Evolutionary conservation across 1,140 invertebrate genomes (phyloP).

Genomic region (Eueides isabella): DNA sequence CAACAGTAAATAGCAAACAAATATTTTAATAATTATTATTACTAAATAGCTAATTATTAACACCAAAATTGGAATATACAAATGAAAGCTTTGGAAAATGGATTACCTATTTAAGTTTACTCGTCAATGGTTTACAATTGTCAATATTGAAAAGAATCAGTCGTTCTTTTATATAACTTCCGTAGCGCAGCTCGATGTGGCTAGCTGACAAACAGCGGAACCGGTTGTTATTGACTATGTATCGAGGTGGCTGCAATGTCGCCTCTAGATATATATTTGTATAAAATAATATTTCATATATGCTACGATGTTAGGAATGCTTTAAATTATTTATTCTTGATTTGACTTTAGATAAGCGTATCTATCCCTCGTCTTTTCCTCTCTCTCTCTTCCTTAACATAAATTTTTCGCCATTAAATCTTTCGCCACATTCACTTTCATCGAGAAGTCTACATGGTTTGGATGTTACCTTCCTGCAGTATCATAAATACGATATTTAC

Average conservation of each 20-base stretch:
- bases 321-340: neutral
- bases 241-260: neutral
- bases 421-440: too few species aligned
- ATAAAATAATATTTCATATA: neutral
- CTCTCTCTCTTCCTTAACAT: too few species aligned
- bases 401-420: too few species aligned
- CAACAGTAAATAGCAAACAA: too few species aligned
- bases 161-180: neutral
- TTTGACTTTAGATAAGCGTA: neutral
- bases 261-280: neutral
- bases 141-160: neutral
- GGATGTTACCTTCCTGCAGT: too few species aligned
- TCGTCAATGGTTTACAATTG: neutral
- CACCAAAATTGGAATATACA: too few species aligned
- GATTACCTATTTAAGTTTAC: neutral
- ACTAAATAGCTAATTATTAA: too few species aligned
- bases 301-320: neutral
- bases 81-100: too few species aligned
- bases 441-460: too few species aligned
- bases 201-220: neutral
- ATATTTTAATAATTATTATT: too few species aligned
- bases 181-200: neutral
- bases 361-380: too few species aligned
- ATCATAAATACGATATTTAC: too few species aligned
- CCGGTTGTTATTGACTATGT: neutral